Conservation (phyloP, 2,888 invertebrate genomes). For the Leptopilina drosophilae region DNA sequence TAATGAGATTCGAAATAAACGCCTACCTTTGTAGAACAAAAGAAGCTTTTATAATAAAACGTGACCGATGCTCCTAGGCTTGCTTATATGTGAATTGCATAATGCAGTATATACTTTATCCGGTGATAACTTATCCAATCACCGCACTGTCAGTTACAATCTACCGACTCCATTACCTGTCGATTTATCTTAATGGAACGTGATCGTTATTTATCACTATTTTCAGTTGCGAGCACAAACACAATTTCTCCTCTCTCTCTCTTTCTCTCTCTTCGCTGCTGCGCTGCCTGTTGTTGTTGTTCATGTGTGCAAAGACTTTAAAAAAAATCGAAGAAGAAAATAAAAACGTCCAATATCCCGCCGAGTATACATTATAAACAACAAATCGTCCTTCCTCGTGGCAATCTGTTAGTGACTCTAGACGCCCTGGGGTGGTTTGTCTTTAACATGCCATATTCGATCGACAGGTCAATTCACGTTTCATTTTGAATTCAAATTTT, state of each 20-base stretch:
- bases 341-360: slow-evolving; percentile 46
- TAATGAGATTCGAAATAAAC: slow-evolving; percentile 64
- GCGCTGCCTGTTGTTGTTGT: slow-evolving; percentile 35
- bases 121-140: slow-evolving; percentile 74
- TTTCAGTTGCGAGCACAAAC: slow-evolving; percentile 66
- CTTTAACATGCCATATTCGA: slow-evolving; percentile 55
- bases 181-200: slow-evolving; percentile 74
- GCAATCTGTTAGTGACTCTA: slow-evolving; percentile 54
- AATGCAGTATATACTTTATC: slow-evolving; percentile 64
- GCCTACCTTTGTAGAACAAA: slow-evolving; percentile 59
- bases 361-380: slow-evolving; percentile 55
- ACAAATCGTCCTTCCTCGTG: slow-evolving; percentile 55
- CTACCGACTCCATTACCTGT: slow-evolving; percentile 69
- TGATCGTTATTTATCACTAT: slow-evolving; percentile 74
- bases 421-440: slow-evolving; percentile 47
- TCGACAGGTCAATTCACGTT: slow-evolving; percentile 65
- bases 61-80: slow-evolving; percentile 50
- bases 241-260: slow-evolving; percentile 62
- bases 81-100: slow-evolving; percentile 62
- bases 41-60: slow-evolving; percentile 55
- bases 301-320: slow-evolving; percentile 42
- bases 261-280: slow-evolving; percentile 29
- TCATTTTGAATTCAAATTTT: slow-evolving; percentile 55
- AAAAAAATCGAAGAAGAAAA: slow-evolving; percentile 41
- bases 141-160: slow-evolving; percentile 72